These are phyloP conservation scores for Cephus cinctus DNA, from an alignment of 1,140 invertebrate species.

Conservation along the genomic window DNA sequence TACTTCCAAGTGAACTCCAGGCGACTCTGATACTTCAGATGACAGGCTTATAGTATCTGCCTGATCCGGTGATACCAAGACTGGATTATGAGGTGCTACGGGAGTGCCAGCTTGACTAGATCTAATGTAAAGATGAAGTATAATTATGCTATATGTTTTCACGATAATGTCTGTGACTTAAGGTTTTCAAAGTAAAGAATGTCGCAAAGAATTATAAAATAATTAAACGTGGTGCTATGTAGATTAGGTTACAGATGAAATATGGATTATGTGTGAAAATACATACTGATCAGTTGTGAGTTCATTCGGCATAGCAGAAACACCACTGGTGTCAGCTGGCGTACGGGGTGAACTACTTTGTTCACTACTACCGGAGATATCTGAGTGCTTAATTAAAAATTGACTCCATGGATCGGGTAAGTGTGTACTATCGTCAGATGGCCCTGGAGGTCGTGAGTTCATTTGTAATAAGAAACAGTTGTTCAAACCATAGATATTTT, in stretches of 20 bases:
- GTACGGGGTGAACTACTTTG: conserved; percentile 66
- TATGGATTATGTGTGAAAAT: too few species aligned
- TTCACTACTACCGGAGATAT: conserved; percentile 56
- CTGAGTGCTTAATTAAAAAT: conserved; percentile 66
- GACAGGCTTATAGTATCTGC: conserved; percentile 39
- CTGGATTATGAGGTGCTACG: conserved; percentile 35
- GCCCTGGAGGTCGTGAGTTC: conserved; percentile 70
- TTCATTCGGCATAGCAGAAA: conserved; percentile 58
- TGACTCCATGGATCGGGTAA: conserved; percentile 82
- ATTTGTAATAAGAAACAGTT: conserved; percentile 87
- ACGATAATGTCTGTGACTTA: too few species aligned
- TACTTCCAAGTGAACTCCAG: conserved; percentile 44
- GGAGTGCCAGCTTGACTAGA: conserved; percentile 50
- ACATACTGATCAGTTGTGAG: conserved; percentile 46
- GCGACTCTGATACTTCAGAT: conserved; percentile 35
- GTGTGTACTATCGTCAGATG: conserved; percentile 59
- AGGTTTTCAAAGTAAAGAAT: neutral
- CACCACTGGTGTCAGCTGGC: conserved; percentile 56
- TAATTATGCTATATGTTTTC: too few species aligned
- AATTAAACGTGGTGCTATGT: neutral
- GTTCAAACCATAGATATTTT: conserved; percentile 78
- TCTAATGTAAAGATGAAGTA: too few species aligned
- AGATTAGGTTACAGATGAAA: too few species aligned
- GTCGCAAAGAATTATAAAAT: neutral
- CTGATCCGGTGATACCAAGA: conserved; percentile 37